phyloP scores from a whole-genome alignment of 2,797 vertebrate species.

The Sebastes hubbsi region DNA sequence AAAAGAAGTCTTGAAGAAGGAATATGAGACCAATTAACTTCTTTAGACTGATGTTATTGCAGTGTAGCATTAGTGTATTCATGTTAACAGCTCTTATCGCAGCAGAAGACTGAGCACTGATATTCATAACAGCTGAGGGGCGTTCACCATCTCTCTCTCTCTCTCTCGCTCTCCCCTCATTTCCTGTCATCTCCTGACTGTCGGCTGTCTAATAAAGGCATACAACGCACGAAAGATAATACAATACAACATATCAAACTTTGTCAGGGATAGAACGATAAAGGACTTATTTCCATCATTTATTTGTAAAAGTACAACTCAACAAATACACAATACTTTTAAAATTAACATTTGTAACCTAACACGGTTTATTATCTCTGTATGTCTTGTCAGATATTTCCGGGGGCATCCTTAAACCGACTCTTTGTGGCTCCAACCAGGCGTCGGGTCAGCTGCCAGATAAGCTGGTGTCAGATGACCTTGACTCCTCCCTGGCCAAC shows the following conservation, averaged over 20 bases:
- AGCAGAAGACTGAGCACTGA: not conserved
- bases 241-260: not conserved
- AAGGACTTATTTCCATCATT: not conserved
- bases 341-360: not conserved
- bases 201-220: not conserved
- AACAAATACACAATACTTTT: not conserved
- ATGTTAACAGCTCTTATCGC: not conserved
- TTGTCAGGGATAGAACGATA: not conserved
- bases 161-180: not conserved
- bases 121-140: not conserved
- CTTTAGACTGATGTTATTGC: not conserved
- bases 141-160: not conserved
- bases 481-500: slow-evolving; percentile 98
- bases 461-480: slow-evolving; percentile 96
- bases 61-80: not conserved
- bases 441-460: slow-evolving; percentile 87
- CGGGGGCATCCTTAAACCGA: slow-evolving; percentile 96
- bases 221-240: not conserved
- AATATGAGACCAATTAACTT: not conserved
- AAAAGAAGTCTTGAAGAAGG: not conserved
- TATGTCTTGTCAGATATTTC: slow-evolving; percentile 82
- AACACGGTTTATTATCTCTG: not conserved
- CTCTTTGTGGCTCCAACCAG: slow-evolving; percentile 91
- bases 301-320: not conserved
- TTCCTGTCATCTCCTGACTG: not conserved